phyloP scores from a whole-genome alignment of 2,797 vertebrate genomes.

The Oreonectes daqikongensis region DNA sequence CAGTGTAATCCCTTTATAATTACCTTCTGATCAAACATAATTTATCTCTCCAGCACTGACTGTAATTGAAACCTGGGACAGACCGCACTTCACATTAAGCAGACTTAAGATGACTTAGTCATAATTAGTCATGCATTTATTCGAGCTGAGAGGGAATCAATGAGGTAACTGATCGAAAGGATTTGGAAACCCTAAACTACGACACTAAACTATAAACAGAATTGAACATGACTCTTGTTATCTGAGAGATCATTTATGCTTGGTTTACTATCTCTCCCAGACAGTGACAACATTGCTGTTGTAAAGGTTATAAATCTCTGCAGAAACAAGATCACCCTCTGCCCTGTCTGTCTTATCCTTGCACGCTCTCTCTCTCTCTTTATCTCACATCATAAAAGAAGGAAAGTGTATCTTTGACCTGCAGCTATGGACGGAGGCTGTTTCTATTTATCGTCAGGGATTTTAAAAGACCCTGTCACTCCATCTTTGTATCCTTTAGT shows the following conservation, averaged over 20 bases:
- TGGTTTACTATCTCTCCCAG: constrained; percentile 37
- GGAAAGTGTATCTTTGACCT: constrained; percentile 36
- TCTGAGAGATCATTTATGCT: constrained; percentile 30
- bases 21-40: constrained; percentile 10
- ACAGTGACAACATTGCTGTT: constrained; percentile 29
- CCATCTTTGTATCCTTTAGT: background rate
- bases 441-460: background rate
- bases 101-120: background rate
- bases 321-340: constrained; percentile 24
- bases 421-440: background rate
- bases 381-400: constrained; percentile 39
- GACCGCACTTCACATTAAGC: background rate
- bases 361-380: background rate
- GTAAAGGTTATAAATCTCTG: constrained; percentile 39
- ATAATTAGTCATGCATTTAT: constrained; percentile 8
- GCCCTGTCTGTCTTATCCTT: constrained; percentile 7
- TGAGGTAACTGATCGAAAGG: background rate
- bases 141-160: background rate
- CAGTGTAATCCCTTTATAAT: constrained; percentile 1
- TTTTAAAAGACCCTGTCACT: background rate
- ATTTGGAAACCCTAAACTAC: background rate
- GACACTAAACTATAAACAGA: background rate
- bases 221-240: constrained; percentile 19
- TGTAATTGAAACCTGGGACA: background rate
- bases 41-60: background rate